Conservation (phyloP, 2,888 invertebrate species). For the Marasmarcha lunaedactyla region DNA sequence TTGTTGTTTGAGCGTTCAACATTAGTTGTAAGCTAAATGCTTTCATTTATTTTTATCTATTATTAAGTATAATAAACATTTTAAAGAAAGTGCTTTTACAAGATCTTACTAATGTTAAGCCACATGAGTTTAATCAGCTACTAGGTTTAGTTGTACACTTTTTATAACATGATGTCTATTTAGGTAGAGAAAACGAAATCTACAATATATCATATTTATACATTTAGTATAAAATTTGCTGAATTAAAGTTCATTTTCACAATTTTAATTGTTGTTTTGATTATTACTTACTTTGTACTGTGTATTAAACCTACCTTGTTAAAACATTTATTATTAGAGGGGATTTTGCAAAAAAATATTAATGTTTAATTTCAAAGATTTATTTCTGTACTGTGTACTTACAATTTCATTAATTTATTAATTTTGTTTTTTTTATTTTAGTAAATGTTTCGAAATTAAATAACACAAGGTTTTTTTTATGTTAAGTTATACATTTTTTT, state of each 20-base stretch:
- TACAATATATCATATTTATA: slow-evolving; percentile 71
- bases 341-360: neutral
- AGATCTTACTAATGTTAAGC: slow-evolving; percentile 68
- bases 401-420: slow-evolving; percentile 7
- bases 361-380: neutral
- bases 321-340: neutral
- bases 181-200: slow-evolving; percentile 68
- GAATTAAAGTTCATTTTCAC: slow-evolving; percentile 71
- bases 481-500: too few relatives aligned
- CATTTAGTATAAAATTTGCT: slow-evolving; percentile 71
- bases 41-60: slow-evolving; percentile 67
- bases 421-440: slow-evolving; percentile 5
- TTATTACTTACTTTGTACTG: slow-evolving; percentile 14
- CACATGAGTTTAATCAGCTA: slow-evolving; percentile 69
- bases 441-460: slow-evolving; percentile 1
- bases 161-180: slow-evolving; percentile 71
- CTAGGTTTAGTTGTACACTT: slow-evolving; percentile 71
- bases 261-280: slow-evolving; percentile 54
- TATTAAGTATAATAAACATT: slow-evolving; percentile 66
- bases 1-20: slow-evolving; percentile 61
- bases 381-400: neutral
- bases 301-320: slow-evolving; percentile 11
- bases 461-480: neutral
- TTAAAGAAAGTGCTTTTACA: slow-evolving; percentile 67
- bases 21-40: slow-evolving; percentile 62